Evolutionary conservation across 2,888 invertebrate genomes (phyloP), one percentile per base, ranked within the genome.

Genomic region (Leptopilina drosophilae): DNA sequence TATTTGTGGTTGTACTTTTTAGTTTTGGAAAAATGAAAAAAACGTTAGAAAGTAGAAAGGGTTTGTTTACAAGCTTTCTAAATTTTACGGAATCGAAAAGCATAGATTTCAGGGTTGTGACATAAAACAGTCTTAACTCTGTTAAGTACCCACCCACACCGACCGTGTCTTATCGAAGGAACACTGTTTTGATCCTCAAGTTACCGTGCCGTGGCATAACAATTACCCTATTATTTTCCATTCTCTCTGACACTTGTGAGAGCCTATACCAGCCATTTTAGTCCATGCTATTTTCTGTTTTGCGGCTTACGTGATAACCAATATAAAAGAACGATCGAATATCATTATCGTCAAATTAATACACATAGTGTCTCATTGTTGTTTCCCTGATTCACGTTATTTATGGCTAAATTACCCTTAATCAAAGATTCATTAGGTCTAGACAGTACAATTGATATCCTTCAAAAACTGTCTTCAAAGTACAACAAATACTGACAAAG

Each of bases 121-220:
- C 78, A 80, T 82, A 79, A 81, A 53, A 80, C 78, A 81, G 81
- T 81, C 80, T 79, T 80, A 88, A 89, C 89, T 89, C 88, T 87
- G 90, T 90, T 91, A 90, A 91, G 89, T 91, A 89, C 86, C 89
- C 88, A 89, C 88, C 87, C 87, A 82, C 84, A 85, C 62, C 81
- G 80, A 82, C 84, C 91, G 91, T 91, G 91, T 91, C 91, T 91
- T 91, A 91, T 91, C 91, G 87, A 87, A 86, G 89, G 88, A 89
- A 89, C 88, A 87, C 88, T 87, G 86, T 88, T 89, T 88, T 88
- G 90, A 91, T 91, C 90, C 89, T 88, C 87, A 81, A 86, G 87
- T 88, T 89, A 87, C 87, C 91, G 91, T 91, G 91, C 88, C 86
- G 82, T 82, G 84, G 91, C 91, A 91, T 91, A 91, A 91, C 90